Evolutionary conservation across 2,797 vertebrate species (phyloP), one percentile per base, ranked within the genome.

Genomic region (Dryobates pubescens): DNA sequence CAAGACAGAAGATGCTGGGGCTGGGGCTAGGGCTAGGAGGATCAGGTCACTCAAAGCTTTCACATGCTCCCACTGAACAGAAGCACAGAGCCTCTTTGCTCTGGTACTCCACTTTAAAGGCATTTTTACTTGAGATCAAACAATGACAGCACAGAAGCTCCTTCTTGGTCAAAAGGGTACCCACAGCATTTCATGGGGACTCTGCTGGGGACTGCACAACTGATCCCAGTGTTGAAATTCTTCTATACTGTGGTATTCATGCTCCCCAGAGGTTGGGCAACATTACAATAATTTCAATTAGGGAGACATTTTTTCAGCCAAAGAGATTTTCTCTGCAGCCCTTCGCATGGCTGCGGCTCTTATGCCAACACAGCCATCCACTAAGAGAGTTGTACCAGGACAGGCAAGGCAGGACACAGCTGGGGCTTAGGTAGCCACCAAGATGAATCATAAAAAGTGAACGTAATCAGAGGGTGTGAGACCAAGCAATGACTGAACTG

Each of bases 401-500:
- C 45, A 74, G 54, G 29, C 26, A 72, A 62, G 56, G 43, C 22
- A 61, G 77, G 43, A 70, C 67, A 81, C 22, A 0, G 3, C 30
- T 64, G 59, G 59, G 36, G 26, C 75, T 81, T 27, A 63, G 56
- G 30, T n/a, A 78, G 68, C 26, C 34, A 45, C 34, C 29, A 65
- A 68, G 41, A 53, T 4, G 7, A 74, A 45, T 36, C 45, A 53
- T 7, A 61, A 65, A 57, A 76, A 58, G 15, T 1, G 5, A 87
- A 41, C 15, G 36, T 26, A 34, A 47, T 34, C 59, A 89, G 30
- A 26, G 75, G 24, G n/a, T 32, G 29, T 1, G 7, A 73, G 26
- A 76, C 26, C 0, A 0, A 77, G 54, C 0, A 0, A 34, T 1
- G 2, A 30, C 19, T 34, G 43, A 87, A 57, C 24, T 2, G 3